Percentiles rank a stretch among this genome's conserved stretches.
Conservation (phyloP, 2,113 vertebrate species). For the Podarcis muralis region DNA sequence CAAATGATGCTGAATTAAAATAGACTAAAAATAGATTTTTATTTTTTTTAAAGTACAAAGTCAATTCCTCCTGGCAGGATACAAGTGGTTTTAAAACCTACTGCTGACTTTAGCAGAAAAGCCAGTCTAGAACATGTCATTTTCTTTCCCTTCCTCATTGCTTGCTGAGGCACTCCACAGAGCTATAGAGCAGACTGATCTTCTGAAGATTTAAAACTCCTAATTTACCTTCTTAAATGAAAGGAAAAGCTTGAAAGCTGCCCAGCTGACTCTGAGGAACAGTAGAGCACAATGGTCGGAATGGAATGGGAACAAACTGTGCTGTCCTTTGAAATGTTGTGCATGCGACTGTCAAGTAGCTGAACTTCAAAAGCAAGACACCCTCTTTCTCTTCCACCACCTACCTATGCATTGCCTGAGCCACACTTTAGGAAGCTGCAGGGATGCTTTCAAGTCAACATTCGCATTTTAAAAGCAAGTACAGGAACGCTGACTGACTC, state of each 20-base stretch:
- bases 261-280: conserved; percentile 19
- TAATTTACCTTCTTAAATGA: conserved; percentile 70
- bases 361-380: conserved; percentile 45
- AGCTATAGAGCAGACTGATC: conserved; percentile 56
- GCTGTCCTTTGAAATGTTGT: conserved; percentile 47
- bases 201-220: conserved; percentile 66
- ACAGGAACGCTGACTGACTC: conserved; percentile 34
- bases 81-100: conserved; percentile 35
- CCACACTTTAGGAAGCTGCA: conserved; percentile 39
- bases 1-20: conserved; percentile 16
- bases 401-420: conserved; percentile 32
- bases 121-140: conserved; percentile 25
- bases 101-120: conserved; percentile 41
- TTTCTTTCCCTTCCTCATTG: conserved; percentile 22
- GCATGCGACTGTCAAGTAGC: conserved; percentile 20
- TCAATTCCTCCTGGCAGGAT: conserved; percentile 27
- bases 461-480: conserved; percentile 49
- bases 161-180: conserved; percentile 55
- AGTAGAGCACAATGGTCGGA: conserved; percentile 29
- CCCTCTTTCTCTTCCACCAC: conserved; percentile 43
- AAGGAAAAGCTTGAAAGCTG: conserved; percentile 65
- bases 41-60: background rate
- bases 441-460: conserved; percentile 48
- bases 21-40: conserved; percentile 1
- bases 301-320: conserved; percentile 6